These are phyloP conservation scores for Masticophis lateralis DNA, from an alignment of 2,797 vertebrate genomes.

Conservation along the genomic window DNA sequence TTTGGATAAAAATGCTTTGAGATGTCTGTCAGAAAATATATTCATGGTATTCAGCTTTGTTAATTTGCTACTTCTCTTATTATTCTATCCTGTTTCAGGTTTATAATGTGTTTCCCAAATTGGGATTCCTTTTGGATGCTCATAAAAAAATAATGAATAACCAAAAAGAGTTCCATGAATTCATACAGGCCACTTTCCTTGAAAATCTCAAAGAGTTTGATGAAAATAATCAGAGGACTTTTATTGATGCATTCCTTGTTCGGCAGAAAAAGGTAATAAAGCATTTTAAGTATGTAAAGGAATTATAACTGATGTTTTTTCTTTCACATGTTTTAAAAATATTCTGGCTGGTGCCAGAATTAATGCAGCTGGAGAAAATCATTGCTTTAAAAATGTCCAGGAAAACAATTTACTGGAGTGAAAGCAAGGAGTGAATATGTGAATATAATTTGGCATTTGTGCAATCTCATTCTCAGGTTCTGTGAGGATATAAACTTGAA, in stretches of 20 bases:
- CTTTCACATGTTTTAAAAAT: not conserved
- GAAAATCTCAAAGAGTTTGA: not conserved
- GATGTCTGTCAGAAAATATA: not conserved
- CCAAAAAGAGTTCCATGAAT: not conserved
- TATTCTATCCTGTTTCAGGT: not conserved
- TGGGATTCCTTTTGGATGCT: conserved; percentile 7
- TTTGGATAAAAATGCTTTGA: not conserved
- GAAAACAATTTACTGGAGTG: not conserved
- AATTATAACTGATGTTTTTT: not conserved
- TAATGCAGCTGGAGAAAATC: not conserved
- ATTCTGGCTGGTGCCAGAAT: not conserved
- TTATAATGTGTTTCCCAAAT: not conserved
- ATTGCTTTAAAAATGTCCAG: not conserved
- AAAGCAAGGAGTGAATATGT: not conserved
- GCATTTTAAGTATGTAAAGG: not conserved
- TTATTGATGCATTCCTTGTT: conserved; percentile 9
- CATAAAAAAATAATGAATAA: not conserved
- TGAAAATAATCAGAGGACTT: conserved; percentile 12
- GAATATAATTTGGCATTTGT: not conserved
- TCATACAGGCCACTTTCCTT: not conserved
- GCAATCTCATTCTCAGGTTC: not conserved
- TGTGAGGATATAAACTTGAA: not conserved
- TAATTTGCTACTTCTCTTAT: not conserved
- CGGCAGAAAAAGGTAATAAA: not conserved
- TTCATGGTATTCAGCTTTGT: not conserved